These are phyloP conservation scores for Pomatorhinus ruficollis DNA, from an alignment of 2,113 vertebrate species.

Conservation along the genomic window DNA sequence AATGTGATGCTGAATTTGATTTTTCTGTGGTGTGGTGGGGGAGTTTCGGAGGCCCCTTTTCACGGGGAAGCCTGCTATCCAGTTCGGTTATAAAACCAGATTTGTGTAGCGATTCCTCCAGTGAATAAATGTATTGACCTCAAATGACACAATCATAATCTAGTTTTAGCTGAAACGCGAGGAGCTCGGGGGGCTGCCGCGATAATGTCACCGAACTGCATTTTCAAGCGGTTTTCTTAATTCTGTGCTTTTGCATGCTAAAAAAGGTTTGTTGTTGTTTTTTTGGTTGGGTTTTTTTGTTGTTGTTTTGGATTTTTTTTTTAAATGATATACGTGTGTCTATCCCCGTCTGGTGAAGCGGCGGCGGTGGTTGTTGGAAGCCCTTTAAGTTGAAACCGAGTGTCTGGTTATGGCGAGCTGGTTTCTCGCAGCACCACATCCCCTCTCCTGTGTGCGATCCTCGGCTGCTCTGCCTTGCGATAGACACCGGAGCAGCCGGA, in stretches of 20 bases:
- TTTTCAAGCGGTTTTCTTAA: slow-evolving; percentile 52
- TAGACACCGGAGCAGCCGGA: slow-evolving; percentile 40
- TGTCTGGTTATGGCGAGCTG: slow-evolving; percentile 68
- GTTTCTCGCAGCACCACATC: slow-evolving; percentile 67
- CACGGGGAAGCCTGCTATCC: slow-evolving; percentile 30
- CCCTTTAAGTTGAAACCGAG: slow-evolving; percentile 71
- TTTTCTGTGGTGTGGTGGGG: slow-evolving; percentile 37
- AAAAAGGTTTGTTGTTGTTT: not conserved
- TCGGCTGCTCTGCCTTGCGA: slow-evolving; percentile 53
- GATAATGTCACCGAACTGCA: slow-evolving; percentile 61
- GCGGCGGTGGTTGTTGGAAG: slow-evolving; percentile 32
- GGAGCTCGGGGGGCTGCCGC: slow-evolving; percentile 22
- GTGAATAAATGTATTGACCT: slow-evolving; percentile 80
- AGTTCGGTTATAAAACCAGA: slow-evolving; percentile 69
- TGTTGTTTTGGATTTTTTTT: not conserved
- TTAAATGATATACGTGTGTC: not conserved
- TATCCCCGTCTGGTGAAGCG: not conserved
- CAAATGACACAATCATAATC: slow-evolving; percentile 81
- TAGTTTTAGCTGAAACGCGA: slow-evolving; percentile 78
- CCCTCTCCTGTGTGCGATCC: slow-evolving; percentile 66
- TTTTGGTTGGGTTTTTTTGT: not conserved
- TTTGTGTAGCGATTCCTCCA: slow-evolving; percentile 69
- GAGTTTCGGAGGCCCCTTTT: slow-evolving; percentile 59
- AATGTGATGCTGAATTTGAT: slow-evolving; percentile 61
- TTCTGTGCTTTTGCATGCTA: slow-evolving; percentile 61